Evolutionary conservation across 2,888 invertebrate species (phyloP).

Genomic region (Byasa hedistus): DNA sequence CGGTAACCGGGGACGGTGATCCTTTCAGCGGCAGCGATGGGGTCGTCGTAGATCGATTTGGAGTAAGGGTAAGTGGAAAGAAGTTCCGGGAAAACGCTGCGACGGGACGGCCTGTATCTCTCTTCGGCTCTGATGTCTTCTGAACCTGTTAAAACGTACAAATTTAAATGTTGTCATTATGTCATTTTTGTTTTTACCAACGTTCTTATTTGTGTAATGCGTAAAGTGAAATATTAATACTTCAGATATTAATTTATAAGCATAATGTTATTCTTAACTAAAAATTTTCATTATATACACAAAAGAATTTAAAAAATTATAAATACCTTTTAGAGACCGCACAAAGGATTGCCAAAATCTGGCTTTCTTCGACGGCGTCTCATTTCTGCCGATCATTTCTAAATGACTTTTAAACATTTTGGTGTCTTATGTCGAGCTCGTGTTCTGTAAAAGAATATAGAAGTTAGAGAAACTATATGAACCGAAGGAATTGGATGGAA

Average conservation of each 20-base stretch:
- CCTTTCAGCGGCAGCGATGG: conserved; percentile 88
- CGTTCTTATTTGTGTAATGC: background rate
- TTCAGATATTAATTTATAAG: background rate
- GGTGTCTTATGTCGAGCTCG: conserved; percentile 86
- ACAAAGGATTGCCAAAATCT: conserved; percentile 97
- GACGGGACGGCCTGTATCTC: conserved; percentile 84
- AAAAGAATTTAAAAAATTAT: background rate
- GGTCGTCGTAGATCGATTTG: conserved; percentile 94
- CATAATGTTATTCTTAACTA: background rate
- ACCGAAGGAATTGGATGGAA: background rate
- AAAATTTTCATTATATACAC: background rate
- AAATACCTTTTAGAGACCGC: conserved; percentile 91
- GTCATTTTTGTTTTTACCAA: background rate
- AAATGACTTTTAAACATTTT: conserved; percentile 95
- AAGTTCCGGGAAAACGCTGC: conserved; percentile 88
- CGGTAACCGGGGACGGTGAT: conserved; percentile 94
- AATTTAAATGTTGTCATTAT: background rate
- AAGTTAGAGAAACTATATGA: conserved; percentile 1
- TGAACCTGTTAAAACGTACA: conserved; percentile 79
- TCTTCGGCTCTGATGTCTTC: conserved; percentile 95
- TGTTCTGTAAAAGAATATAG: conserved; percentile 79
- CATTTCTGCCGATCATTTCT: conserved; percentile 96
- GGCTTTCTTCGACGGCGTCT: conserved; percentile 94
- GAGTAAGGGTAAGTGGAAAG: conserved; percentile 86
- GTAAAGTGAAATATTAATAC: no score